phyloP scores from a whole-genome alignment of 2,797 vertebrate genomes.

The Sebastes flavidus region DNA sequence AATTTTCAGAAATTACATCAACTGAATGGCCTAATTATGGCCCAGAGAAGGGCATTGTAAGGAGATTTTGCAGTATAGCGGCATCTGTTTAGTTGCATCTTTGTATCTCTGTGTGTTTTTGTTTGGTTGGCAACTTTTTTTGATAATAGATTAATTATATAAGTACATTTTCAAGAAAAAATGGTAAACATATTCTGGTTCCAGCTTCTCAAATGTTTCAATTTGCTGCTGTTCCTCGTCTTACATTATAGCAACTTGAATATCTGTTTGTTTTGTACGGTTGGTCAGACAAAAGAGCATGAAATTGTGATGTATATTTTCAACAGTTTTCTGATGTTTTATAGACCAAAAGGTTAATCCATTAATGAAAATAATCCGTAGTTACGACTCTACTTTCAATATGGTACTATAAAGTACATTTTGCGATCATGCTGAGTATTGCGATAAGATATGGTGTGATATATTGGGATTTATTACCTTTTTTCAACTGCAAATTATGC shows the following conservation, averaged over 20 bases:
- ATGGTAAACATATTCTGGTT: background rate
- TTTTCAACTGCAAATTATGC: too few relatives aligned
- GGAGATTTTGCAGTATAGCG: background rate
- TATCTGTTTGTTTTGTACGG: background rate
- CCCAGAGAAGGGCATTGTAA: background rate
- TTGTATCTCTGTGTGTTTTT: background rate
- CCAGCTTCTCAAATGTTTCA: background rate
- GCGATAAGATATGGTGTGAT: too few relatives aligned
- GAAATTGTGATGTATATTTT: background rate
- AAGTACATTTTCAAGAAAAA: background rate
- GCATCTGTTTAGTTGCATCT: background rate
- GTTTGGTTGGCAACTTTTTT: background rate
- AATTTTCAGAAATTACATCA: constrained; percentile 30
- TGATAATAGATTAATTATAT: background rate
- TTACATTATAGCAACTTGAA: background rate
- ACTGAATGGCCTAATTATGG: constrained; percentile 12
- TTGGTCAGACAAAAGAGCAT: background rate
- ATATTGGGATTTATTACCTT: too few relatives aligned
- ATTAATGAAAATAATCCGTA: background rate
- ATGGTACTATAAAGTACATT: background rate
- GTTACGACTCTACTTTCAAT: background rate
- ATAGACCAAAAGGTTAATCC: background rate
- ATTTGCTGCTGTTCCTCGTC: background rate
- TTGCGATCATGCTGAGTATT: too few relatives aligned
- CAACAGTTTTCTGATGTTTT: background rate